Conservation (phyloP, 2,797 vertebrate genomes). For the Alexandromys oeconomus region DNA sequence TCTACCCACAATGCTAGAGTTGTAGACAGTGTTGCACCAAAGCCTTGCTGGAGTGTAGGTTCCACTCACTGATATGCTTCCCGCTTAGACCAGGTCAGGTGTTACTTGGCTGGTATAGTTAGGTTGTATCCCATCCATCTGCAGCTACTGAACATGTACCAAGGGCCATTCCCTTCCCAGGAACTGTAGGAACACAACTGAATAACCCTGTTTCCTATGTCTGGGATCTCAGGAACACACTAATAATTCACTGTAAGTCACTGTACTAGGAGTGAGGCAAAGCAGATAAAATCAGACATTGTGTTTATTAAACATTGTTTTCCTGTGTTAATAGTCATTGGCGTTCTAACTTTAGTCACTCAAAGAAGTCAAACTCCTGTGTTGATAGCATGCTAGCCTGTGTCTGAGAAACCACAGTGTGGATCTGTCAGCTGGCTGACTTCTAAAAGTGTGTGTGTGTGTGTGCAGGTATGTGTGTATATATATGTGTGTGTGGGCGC, state of each 20-base stretch:
- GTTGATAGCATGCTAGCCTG: not conserved
- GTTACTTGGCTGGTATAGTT: not conserved
- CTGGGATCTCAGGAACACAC: not conserved
- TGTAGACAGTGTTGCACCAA: not conserved
- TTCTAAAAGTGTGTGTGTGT: slow-evolving; percentile 20
- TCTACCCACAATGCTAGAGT: not conserved
- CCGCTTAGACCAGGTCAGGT: not conserved
- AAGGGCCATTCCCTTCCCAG: not conserved
- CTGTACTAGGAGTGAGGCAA: not conserved
- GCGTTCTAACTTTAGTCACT: not conserved
- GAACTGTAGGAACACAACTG: not conserved
- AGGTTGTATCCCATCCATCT: not conserved
- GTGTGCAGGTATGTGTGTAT: not conserved
- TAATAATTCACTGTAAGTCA: not conserved
- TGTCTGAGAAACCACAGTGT: slow-evolving; percentile 34
- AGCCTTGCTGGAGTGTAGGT: not conserved
- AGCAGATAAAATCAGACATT: not conserved
- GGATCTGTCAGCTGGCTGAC: slow-evolving; percentile 42
- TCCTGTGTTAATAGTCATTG: not conserved
- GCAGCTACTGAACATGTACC: not conserved
- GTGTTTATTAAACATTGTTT: not conserved
- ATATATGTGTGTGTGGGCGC: too few relatives aligned
- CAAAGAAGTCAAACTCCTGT: slow-evolving; percentile 12
- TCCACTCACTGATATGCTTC: not conserved
- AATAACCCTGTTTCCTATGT: not conserved